These are phyloP conservation scores for Hydropotes inermis DNA, from an alignment of 2,113 vertebrate genomes.

Conservation along the genomic window DNA sequence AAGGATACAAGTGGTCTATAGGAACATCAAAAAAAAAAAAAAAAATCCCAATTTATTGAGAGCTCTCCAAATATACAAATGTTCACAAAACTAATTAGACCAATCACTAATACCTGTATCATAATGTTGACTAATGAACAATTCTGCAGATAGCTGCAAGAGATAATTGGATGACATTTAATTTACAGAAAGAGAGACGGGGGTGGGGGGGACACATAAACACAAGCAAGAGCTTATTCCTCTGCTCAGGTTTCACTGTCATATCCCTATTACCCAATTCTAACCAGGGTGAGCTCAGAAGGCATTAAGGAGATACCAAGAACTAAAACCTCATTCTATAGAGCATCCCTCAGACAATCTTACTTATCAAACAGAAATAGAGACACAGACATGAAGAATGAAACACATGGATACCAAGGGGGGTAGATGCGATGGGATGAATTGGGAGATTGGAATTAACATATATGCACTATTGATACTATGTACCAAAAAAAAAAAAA, in stretches of 20 bases:
- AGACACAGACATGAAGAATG: not conserved
- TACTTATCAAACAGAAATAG: not conserved
- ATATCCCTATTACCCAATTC: not conserved
- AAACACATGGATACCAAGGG: not conserved
- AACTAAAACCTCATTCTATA: not conserved
- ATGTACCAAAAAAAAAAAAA: not conserved
- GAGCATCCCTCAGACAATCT: not conserved
- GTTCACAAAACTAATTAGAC: constrained; percentile 35
- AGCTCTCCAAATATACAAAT: not conserved
- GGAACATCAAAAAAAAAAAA: constrained; percentile 46
- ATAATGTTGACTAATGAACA: constrained; percentile 40
- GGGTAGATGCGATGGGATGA: not conserved
- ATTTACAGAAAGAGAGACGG: not conserved
- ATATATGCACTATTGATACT: not conserved
- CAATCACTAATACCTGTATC: not conserved
- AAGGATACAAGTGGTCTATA: not conserved
- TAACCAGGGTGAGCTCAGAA: not conserved
- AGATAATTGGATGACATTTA: constrained; percentile 34
- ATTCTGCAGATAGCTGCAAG: constrained; percentile 13
- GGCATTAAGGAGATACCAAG: not conserved
- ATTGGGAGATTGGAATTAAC: not conserved
- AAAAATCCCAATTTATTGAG: constrained; percentile 25
- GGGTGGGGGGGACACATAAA: accelerated
- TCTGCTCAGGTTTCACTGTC: not conserved
- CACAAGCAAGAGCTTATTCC: not conserved